Percentiles rank a stretch among this genome's conserved stretches.
Conservation (phyloP, 2,113 vertebrate species). For the Sceloporus tristichus region DNA sequence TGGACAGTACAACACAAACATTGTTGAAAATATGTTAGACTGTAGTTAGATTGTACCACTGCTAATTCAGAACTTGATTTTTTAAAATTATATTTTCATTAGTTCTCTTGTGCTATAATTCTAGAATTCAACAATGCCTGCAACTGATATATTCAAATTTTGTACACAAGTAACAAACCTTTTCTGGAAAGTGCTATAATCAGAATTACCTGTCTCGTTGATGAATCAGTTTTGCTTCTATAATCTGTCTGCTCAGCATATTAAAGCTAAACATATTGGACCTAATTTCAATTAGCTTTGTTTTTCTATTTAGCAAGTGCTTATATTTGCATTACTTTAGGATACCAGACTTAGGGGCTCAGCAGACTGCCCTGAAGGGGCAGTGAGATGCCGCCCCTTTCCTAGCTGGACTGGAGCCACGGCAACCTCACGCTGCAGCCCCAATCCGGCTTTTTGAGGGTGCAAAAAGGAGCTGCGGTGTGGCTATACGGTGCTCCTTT, state of each 20-base stretch:
- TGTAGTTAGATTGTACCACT: not conserved
- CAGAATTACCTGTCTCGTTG: conserved; percentile 9
- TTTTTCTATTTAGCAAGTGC: conserved; percentile 3
- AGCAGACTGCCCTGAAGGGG: too few relatives aligned
- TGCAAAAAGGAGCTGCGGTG: too few relatives aligned
- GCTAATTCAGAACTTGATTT: not conserved
- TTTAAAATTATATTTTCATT: not conserved
- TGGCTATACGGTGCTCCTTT: too few relatives aligned
- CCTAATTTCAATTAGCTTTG: conserved; percentile 4
- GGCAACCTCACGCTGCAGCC: too few relatives aligned
- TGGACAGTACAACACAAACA: not conserved
- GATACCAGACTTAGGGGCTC: not conserved
- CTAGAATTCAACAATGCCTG: not conserved
- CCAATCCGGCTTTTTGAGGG: too few relatives aligned
- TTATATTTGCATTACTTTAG: not conserved
- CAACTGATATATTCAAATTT: not conserved
- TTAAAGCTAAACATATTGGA: conserved; percentile 3
- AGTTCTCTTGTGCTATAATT: not conserved
- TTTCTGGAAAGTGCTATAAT: not conserved
- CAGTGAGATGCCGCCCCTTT: too few relatives aligned
- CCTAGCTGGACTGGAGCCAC: too few relatives aligned
- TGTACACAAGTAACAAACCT: conserved; percentile 3
- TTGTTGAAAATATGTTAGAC: not conserved
- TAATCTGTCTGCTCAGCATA: conserved; percentile 4
- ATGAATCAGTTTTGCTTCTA: not conserved